These are phyloP conservation scores for Allolobophora icterica DNA, from an alignment of 2,888 invertebrate species.

Conservation along the genomic window DNA sequence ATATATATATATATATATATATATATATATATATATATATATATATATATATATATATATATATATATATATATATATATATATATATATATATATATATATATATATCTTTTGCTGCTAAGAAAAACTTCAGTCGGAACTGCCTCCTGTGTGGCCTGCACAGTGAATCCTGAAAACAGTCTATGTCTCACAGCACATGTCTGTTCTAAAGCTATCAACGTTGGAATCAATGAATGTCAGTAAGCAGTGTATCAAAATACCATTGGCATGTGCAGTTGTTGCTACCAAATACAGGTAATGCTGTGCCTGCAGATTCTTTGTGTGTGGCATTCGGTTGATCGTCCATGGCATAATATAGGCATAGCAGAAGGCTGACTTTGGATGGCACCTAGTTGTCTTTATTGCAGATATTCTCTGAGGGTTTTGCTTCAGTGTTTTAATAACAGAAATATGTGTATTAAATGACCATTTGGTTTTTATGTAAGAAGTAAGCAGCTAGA, in stretches of 20 bases:
- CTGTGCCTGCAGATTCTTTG: neutral
- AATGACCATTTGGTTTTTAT: slow-evolving; percentile 15
- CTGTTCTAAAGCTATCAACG: neutral
- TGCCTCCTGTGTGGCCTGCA: neutral
- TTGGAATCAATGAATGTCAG: neutral
- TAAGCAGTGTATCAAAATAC: neutral
- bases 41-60: too few species aligned
- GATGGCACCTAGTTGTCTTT: neutral
- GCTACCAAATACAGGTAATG: neutral
- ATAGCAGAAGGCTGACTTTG: neutral
- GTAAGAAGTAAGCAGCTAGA: neutral
- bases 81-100: too few species aligned
- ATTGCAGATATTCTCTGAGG: neutral
- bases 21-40: too few species aligned
- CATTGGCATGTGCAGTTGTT: neutral
- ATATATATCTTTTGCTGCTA: neutral
- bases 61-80: too few species aligned
- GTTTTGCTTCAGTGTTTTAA: neutral
- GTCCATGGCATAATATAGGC: neutral
- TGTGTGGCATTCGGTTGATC: neutral
- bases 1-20: too few species aligned
- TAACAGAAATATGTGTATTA: neutral
- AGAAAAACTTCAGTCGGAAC: neutral
- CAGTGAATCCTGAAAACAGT: neutral
- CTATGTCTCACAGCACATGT: neutral